Conservation (phyloP, 2,113 vertebrate species). For the Formicarius rufipectus region DNA sequence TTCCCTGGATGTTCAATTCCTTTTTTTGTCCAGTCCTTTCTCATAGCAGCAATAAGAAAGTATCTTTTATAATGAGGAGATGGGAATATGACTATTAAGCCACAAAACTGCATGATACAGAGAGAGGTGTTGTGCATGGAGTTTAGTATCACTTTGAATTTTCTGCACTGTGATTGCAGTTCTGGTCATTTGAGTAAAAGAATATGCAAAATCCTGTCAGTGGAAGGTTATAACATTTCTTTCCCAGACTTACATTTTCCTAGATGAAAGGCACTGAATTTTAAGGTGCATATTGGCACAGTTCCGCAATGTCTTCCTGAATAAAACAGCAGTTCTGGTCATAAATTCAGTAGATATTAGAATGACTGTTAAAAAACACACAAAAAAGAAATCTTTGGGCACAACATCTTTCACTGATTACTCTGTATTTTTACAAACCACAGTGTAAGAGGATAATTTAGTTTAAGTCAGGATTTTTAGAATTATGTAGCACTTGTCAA, state of each 20-base stretch:
- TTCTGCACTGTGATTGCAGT: background rate
- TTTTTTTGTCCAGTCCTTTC: background rate
- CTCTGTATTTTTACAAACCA: background rate
- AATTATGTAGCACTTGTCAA: background rate
- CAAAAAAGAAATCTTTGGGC: background rate
- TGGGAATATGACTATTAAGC: background rate
- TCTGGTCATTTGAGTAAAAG: background rate
- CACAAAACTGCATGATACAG: background rate
- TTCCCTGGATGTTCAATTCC: background rate
- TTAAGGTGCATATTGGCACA: background rate
- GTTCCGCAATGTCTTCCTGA: background rate
- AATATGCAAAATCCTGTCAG: background rate
- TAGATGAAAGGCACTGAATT: background rate
- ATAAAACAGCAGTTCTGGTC: background rate
- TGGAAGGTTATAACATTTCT: background rate
- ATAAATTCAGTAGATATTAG: background rate
- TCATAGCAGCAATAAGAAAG: background rate
- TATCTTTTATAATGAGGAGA: background rate
- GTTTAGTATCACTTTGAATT: background rate
- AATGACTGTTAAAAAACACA: background rate
- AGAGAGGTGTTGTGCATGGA: background rate
- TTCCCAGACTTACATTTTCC: background rate
- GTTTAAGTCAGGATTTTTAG: background rate
- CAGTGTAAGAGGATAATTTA: rapidly evolving
- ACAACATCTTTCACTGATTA: background rate